These are phyloP conservation scores for Magallana gigas DNA, from an alignment of 1,140 invertebrate genomes.

Conservation along the genomic window DNA sequence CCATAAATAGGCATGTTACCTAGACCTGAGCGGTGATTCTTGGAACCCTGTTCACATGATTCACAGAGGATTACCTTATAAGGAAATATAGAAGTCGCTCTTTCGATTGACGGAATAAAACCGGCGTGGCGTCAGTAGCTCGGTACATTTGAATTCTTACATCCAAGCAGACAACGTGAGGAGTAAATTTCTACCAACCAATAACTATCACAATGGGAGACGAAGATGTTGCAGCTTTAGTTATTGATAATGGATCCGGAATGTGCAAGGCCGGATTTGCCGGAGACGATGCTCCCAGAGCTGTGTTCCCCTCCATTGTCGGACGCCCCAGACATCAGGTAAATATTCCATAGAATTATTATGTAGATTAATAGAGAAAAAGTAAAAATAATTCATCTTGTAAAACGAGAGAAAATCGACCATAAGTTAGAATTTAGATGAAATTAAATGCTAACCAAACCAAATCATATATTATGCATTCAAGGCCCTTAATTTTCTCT, in stretches of 20 bases:
- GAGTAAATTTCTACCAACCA: constrained; percentile 68
- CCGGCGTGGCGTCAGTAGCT: constrained; percentile 5
- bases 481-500: no score
- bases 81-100: not conserved
- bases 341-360: not conserved
- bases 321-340: constrained; percentile 87
- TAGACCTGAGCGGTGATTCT: constrained; percentile 11
- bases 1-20: constrained; percentile 35
- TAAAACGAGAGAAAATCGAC: no score
- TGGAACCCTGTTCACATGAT: constrained; percentile 20
- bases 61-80: constrained; percentile 9
- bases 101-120: constrained; percentile 10
- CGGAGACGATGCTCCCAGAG: constrained; percentile 92
- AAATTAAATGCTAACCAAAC: no score
- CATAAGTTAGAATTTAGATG: no score
- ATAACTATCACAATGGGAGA: constrained; percentile 85
- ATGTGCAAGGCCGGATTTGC: constrained; percentile 96
- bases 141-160: constrained; percentile 20
- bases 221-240: constrained; percentile 91
- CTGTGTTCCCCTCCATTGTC: constrained; percentile 93
- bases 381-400: no score
- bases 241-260: constrained; percentile 93
- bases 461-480: no score
- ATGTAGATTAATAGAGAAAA: no score
- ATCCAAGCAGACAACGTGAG: not conserved